Conservation (phyloP, 2,113 vertebrate species). For the Gymnocephalus cernua region DNA sequence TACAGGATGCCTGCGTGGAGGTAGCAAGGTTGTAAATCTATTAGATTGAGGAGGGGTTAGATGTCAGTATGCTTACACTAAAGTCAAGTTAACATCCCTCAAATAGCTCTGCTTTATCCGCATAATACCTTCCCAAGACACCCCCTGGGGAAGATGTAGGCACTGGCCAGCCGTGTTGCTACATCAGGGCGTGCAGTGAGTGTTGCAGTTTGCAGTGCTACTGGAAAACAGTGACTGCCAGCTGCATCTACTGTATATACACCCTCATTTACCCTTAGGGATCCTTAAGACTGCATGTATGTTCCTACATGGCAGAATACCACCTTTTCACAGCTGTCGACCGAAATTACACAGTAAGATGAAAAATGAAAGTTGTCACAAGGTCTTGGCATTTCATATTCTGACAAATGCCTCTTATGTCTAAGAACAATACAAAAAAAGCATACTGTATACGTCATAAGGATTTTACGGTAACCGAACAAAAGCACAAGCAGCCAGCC, state of each 20-base stretch:
- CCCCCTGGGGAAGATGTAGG: constrained; percentile 51
- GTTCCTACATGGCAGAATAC: constrained; percentile 18
- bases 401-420: constrained; percentile 43
- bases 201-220: constrained; percentile 60
- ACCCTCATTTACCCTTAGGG: constrained; percentile 35
- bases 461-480: constrained; percentile 9
- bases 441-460: constrained; percentile 13
- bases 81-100: constrained; percentile 61
- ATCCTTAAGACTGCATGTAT: constrained; percentile 43
- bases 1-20: constrained; percentile 24
- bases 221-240: constrained; percentile 50
- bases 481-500: constrained; percentile 15
- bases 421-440: constrained; percentile 24
- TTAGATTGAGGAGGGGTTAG: constrained; percentile 61
- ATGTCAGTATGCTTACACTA: constrained; percentile 64
- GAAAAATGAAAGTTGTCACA: constrained; percentile 45
- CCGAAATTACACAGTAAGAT: constrained; percentile 31
- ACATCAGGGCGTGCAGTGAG: constrained; percentile 56
- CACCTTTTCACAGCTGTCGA: constrained; percentile 39
- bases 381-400: constrained; percentile 27
- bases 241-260: constrained; percentile 53
- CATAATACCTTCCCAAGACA: constrained; percentile 55
- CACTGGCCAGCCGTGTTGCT: constrained; percentile 52
- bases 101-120: constrained; percentile 57
- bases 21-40: constrained; percentile 56